Base-by-base conservation (phyloP, 2,888 invertebrate genomes). In the Phaedon cochleariae region DNA sequence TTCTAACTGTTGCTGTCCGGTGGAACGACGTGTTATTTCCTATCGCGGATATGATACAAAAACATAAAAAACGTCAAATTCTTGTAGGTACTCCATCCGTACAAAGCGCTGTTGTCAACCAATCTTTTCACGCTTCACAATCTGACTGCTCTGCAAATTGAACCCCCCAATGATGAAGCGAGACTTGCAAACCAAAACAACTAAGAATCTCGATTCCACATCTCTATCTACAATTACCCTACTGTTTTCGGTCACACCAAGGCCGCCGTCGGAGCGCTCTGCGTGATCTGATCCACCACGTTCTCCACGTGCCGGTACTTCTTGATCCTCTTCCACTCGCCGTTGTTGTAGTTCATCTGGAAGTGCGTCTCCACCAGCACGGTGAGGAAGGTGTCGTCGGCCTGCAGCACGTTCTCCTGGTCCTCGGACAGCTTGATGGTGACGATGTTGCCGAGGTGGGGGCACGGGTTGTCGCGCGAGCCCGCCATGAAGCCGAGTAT, bases 401-500 rank as follows among this genome's bases (percentile, higher is more conserved):
- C 87, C 79, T 96, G 95, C 10, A 90, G 87, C 0, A 97, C 92
- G 74, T 92, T 92, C 83, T 98, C 97, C 77, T 89, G 91, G 80
- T 93, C 92, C 83, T 98, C 98, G 48, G 95, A 95, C 62, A 98
- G 86, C 84, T 97, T 96, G 74, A 98, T 97, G 61, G 97, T 97
- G 6, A 98, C 93, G 74, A 98, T 94, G 84, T 96, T 96, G 78
- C 98, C 98, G 67, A 97, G 87, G 85, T 96, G 94, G n/a, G 97
- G 97, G 83, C 97, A 96, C 0, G 98, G 98, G 84, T 98, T 98
- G 80, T 97, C 95, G 84, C 97, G 90, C 7, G 96, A 94, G n/a
- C 98, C 98, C 57, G 97, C 97, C 96, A 98, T 98, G 80, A 98
- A 98, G 72, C 97, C 97, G 31, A 98, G 88, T 80, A 98, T 98